Percentiles rank a stretch among this genome's conserved stretches.
phyloP scores from a whole-genome alignment of 2,113 vertebrate genomes.

The Callaeas wilsoni region DNA sequence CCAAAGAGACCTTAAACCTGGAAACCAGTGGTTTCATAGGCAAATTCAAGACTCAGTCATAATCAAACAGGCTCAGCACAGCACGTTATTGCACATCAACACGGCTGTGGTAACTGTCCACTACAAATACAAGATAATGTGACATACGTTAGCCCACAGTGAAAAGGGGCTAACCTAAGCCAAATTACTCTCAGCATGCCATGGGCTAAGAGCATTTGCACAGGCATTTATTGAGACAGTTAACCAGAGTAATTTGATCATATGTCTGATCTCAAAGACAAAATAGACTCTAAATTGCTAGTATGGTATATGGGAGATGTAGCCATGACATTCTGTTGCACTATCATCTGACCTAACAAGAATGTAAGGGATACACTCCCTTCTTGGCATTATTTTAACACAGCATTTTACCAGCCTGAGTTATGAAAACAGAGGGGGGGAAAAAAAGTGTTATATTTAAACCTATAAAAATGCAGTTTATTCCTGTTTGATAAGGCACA shows the following conservation, averaged over 20 bases:
- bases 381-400: constrained; percentile 23
- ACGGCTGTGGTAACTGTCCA: not conserved
- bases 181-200: constrained; percentile 42
- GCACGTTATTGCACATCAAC: not conserved
- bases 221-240: constrained; percentile 41
- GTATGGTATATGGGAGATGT: not conserved
- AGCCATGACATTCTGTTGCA: constrained; percentile 27
- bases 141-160: constrained; percentile 38
- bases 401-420: constrained; percentile 49
- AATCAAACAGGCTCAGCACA: not conserved
- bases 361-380: constrained; percentile 8
- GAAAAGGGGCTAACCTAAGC: constrained; percentile 34
- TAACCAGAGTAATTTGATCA: constrained; percentile 52
- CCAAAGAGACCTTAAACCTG: constrained; percentile 13
- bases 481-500: constrained; percentile 49
- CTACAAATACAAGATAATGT: constrained; percentile 7
- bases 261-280: constrained; percentile 32
- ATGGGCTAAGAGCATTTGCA: constrained; percentile 33
- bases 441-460: constrained; percentile 22
- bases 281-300: constrained; percentile 66
- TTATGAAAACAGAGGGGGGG: constrained; percentile 25
- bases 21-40: not conserved
- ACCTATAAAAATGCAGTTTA: constrained; percentile 56
- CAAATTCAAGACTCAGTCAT: not conserved
- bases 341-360: constrained; percentile 57